Evolutionary conservation across 2,888 invertebrate genomes (phyloP).

Genomic region (Thereva nobilitata): DNA sequence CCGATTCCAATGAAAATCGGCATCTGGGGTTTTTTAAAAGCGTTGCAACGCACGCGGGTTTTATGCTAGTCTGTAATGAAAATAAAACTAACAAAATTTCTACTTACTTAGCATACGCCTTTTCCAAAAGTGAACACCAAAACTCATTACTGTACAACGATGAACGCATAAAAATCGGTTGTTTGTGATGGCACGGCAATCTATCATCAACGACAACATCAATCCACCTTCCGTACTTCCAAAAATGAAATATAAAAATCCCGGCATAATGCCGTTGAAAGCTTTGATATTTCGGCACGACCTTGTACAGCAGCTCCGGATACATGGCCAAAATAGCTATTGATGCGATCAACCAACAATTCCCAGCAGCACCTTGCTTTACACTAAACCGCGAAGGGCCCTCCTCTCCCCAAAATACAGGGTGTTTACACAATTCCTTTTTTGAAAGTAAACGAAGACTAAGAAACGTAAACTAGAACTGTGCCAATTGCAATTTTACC

Average conservation of each 20-base stretch:
- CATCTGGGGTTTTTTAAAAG: too few relatives aligned
- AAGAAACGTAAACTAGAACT: too few relatives aligned
- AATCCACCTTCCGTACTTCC: conserved; percentile 88
- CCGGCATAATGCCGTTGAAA: conserved; percentile 90
- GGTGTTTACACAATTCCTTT: too few relatives aligned
- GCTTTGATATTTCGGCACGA: conserved; percentile 90
- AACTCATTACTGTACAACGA: conserved; percentile 78
- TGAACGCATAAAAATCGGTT: conserved; percentile 80
- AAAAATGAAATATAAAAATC: conserved; percentile 87
- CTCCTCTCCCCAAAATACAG: conserved; percentile 56
- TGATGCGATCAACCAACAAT: conserved; percentile 92
- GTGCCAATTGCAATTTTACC: too few relatives aligned
- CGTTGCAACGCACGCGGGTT: too few relatives aligned
- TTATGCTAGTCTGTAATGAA: too few relatives aligned
- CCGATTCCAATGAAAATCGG: too few relatives aligned
- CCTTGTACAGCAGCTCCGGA: conserved; percentile 79
- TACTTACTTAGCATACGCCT: too few relatives aligned
- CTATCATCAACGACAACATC: conserved; percentile 88
- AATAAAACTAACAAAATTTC: too few relatives aligned
- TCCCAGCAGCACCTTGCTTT: conserved; percentile 90
- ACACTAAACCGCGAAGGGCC: conserved; percentile 94
- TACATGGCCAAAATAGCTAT: conserved; percentile 87
- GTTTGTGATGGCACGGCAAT: conserved; percentile 78
- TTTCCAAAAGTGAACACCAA: conserved; percentile 79
- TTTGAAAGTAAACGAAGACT: too few relatives aligned